phyloP scores from a whole-genome alignment of 2,888 invertebrate genomes.

The Epinotia demarniana region DNA sequence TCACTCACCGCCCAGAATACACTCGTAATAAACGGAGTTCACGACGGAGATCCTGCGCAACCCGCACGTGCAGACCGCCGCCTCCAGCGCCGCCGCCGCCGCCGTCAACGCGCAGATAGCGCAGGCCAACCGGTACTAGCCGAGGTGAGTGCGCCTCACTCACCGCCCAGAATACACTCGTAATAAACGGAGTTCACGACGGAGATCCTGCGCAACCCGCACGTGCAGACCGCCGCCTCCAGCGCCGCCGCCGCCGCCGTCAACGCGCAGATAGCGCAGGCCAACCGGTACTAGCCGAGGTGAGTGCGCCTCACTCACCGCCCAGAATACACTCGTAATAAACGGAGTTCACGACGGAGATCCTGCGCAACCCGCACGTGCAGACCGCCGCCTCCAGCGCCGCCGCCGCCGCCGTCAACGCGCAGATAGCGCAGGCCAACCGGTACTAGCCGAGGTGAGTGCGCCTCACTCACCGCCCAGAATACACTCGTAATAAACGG shows the following conservation, averaged over 20 bases:
- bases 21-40: constrained; percentile 98
- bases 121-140: constrained; percentile 65
- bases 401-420: too few relatives aligned
- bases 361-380: background rate
- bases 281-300: constrained; percentile 54
- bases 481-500: too few relatives aligned
- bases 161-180: too few relatives aligned
- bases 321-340: background rate
- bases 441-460: too few relatives aligned
- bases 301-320: background rate
- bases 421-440: too few relatives aligned
- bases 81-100: constrained; percentile 94
- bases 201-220: constrained; percentile 97
- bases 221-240: constrained; percentile 95
- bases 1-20: background rate
- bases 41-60: constrained; percentile 97
- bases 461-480: too few relatives aligned
- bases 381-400: too few relatives aligned
- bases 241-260: constrained; percentile 94
- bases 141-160: background rate
- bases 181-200: constrained; percentile 95
- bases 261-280: constrained; percentile 88
- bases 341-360: background rate
- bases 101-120: constrained; percentile 91
- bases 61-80: constrained; percentile 96